A percentile compares a stretch with the other conserved stretches of the same genome.
Evolutionary conservation across 2,113 vertebrate species (phyloP).

Genomic region (Oriolus oriolus): DNA sequence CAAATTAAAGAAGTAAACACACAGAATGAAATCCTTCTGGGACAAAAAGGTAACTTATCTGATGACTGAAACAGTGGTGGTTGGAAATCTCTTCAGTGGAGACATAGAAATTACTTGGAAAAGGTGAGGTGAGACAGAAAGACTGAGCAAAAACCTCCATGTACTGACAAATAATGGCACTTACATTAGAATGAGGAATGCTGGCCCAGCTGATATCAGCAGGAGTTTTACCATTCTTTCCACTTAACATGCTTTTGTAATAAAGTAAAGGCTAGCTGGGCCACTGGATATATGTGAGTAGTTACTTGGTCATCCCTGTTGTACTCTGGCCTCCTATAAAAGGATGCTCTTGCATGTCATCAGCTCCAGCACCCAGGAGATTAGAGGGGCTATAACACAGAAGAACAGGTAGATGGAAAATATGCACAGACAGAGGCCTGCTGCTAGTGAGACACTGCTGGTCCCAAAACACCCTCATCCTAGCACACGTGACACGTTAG

Average conservation of each 20-base stretch:
- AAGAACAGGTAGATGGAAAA: neutral
- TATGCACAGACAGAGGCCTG: neutral
- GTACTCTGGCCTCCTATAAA: neutral
- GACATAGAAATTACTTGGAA: neutral
- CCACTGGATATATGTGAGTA: neutral
- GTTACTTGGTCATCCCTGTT: neutral
- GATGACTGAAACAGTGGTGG: neutral
- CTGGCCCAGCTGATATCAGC: neutral
- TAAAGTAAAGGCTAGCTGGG: neutral
- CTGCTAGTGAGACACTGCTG: neutral
- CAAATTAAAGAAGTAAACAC: neutral
- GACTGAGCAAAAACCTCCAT: neutral
- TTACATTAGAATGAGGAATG: neutral
- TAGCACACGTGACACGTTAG: accelerated
- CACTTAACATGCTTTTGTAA: neutral
- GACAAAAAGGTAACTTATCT: neutral
- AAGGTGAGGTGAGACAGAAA: neutral
- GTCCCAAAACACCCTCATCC: neutral
- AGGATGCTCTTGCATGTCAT: neutral
- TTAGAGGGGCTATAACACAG: neutral
- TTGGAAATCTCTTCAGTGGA: neutral
- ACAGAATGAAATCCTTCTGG: neutral
- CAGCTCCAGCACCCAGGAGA: neutral
- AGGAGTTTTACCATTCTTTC: neutral
- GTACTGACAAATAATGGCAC: neutral